Base-by-base conservation (phyloP, 2,888 invertebrate species). In the Taphrorychus bicolor region DNA sequence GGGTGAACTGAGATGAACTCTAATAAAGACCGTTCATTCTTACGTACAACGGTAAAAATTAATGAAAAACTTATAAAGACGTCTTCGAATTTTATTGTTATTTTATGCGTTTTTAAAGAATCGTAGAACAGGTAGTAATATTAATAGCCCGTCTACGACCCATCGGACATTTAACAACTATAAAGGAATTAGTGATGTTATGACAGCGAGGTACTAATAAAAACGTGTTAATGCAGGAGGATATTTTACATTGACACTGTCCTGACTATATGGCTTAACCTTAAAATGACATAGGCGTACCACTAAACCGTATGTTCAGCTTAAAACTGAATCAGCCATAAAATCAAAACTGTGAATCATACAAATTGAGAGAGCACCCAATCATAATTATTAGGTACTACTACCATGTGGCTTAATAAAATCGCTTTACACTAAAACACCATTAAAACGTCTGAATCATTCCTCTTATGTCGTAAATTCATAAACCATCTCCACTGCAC, bases 181-280 rank as follows among this genome's bases (percentile, higher is more conserved):
- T 73, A 73, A 72, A 73, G 57, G 66, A 71, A 62, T 62, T 54
- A 62, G 62, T 62, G 24, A 60, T 62, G 63, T 67, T 65, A 70
- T 67, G 71, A 71, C 66, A 65, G 62, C 32, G 53, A 59, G 61
- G 32, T 57, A 72, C 76, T 73, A 77, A 79, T 79, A 78, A 77
- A 79, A 80, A 79, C 75, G 80, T 81, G 81, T 80, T 81, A 81
- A 81, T 81, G 80, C 79, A 79, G 75, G 19, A 57, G 42, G 40
- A 57, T 40, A 57, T 11, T 57, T 57, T 57, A 41, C 42, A 42
- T 21, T 40, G 41, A 57, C 57, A 19, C n/a, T 19, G 41, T 57
- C 57, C n/a, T 14, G 54, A 54, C 54, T 32, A 54, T 32, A 54
- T 5, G 17, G 32, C 40, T 32, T 4, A 32, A 54, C n/a, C 32